Evolutionary conservation across 2,888 invertebrate species (phyloP).

Genomic region (Leptopterna dolabrata): DNA sequence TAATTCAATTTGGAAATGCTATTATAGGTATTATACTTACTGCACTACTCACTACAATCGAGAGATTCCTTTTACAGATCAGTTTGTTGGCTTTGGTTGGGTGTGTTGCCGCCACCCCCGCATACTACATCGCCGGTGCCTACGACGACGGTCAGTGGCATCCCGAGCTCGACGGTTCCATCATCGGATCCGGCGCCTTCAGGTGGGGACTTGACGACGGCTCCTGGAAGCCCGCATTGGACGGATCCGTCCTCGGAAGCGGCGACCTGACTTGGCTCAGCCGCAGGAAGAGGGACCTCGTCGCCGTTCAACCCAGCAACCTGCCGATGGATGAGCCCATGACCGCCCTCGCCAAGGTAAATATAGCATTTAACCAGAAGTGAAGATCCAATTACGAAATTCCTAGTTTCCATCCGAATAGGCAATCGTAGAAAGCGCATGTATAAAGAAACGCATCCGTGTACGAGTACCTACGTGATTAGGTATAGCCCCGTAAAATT

Average conservation of each 20-base stretch:
- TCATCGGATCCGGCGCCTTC: conserved; percentile 30
- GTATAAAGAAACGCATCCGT: too few relatives aligned
- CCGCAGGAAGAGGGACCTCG: conserved; percentile 25
- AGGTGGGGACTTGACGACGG: conserved; percentile 50
- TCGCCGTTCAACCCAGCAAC: not conserved
- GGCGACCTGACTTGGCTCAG: conserved; percentile 43
- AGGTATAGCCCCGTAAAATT: too few relatives aligned
- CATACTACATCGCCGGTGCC: not conserved
- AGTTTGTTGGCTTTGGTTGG: conserved; percentile 44
- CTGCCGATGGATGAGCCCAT: conserved; percentile 66
- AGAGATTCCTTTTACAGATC: not conserved
- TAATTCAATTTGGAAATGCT: too few relatives aligned
- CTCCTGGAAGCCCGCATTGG: conserved; percentile 42
- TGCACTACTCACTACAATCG: too few relatives aligned
- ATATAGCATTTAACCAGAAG: not conserved
- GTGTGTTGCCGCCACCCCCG: conserved; percentile 32
- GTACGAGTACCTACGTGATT: too few relatives aligned
- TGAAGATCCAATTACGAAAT: not conserved
- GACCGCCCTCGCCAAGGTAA: conserved; percentile 65
- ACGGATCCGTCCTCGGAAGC: conserved; percentile 34
- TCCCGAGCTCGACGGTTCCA: conserved; percentile 45
- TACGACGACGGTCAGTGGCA: conserved; percentile 51
- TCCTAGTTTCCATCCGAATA: too few relatives aligned
- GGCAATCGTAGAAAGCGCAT: too few relatives aligned
- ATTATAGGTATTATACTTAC: too few relatives aligned